Percentiles rank a stretch among this genome's conserved stretches.
These are phyloP conservation scores for zebrafish (Danio rerio) DNA, from an alignment of 2,113 vertebrate genomes.

Conservation along the genomic window DNA sequence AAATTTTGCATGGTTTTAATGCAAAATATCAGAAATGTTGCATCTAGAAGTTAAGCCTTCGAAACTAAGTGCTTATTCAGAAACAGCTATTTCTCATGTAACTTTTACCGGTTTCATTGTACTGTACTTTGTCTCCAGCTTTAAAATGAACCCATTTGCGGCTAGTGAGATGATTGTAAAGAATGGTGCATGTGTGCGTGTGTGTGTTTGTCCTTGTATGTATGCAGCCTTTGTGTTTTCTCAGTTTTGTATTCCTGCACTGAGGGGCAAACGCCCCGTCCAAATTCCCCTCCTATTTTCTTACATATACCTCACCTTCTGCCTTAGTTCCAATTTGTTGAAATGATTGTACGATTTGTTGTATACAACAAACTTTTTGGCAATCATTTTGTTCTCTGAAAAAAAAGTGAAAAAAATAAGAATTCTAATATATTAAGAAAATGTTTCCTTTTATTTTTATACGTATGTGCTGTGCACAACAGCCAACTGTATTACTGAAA, in stretches of 20 bases:
- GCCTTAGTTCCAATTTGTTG: conserved; percentile 82
- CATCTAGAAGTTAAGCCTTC: conserved; percentile 40
- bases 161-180: conserved; percentile 35
- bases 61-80: background rate
- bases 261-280: conserved; percentile 77
- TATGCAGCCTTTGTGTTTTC: conserved; percentile 68
- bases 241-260: conserved; percentile 81
- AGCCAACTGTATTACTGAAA: conserved; percentile 86
- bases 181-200: conserved; percentile 44
- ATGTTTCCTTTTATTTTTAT: conserved; percentile 92
- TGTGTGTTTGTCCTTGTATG: conserved; percentile 9
- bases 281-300: conserved; percentile 73
- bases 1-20: background rate
- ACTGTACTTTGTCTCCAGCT: conserved; percentile 43
- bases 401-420: conserved; percentile 69
- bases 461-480: conserved; percentile 97
- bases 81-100: conserved; percentile 36
- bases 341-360: conserved; percentile 84
- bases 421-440: conserved; percentile 81
- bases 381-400: conserved; percentile 83
- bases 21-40: background rate
- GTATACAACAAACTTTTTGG: conserved; percentile 81
- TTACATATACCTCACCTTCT: conserved; percentile 88
- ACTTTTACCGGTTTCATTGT: conserved; percentile 46
- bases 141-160: conserved; percentile 19